Evolutionary conservation across 1,140 invertebrate genomes (phyloP), one percentile per base, ranked within the genome.

Genomic region (Babylonia areolata): DNA sequence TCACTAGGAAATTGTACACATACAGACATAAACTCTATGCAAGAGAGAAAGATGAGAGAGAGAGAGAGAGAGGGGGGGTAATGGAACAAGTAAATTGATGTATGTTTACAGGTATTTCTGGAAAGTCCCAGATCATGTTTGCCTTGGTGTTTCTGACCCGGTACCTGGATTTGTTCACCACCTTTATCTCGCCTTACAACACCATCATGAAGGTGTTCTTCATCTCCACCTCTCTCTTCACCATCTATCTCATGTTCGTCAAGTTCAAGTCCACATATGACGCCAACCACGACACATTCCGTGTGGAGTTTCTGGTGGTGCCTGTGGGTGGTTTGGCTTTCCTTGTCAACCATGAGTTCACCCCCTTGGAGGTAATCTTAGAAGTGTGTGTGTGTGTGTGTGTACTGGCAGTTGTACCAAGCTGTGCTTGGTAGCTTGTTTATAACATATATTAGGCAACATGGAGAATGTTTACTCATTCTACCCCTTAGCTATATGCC

Each of bases 221-320:
- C 95, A 95, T 99, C 90, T 96, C 94, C 37, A 96, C 98, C 81
- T 98, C 98, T 0, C 96, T 96, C 93, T 97, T 97, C 42, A 99
- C 99, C 42, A 94, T 99, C 46, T 99, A 98, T 94, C 95, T 99
- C 85, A 99, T 99, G 96, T 99, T 98, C 93, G 93, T 97, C 37
- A 99, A 99, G 95, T 99, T 99, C 95, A 99, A 98, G 95, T 95
- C 95, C 28, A 95, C 99, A 1, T 99, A 99, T 93, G 98, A 99
- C 93, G 97, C 97, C 89, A 99, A 99, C 94, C 98, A 99, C 94
- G 98, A 99, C 93, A 99, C 98, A n/a, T 99, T 99, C 95, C 96
- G 97, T 88, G 97, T 99, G 93, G 98, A 99, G 94, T 99, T 99
- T 94, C 95, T 99, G 81, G 92, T 99, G 86, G 95, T 98, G 87